Base-by-base conservation (phyloP, 2,113 vertebrate species). In the Hystrix brachyura region DNA sequence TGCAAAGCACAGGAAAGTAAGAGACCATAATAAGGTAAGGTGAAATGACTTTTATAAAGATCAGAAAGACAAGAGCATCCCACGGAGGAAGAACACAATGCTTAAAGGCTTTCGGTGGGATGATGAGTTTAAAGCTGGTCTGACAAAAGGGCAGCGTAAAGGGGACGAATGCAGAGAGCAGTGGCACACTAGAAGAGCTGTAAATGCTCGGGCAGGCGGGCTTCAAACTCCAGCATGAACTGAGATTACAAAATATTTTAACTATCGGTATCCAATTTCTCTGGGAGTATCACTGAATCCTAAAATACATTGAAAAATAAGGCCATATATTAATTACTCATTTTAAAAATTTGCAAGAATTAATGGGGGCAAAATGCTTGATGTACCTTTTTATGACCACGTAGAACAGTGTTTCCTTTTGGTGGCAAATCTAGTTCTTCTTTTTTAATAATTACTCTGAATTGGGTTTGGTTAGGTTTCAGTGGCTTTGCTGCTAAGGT, bases 391-490 rank as follows among this genome's bases (percentile, higher is more conserved):
- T 53, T 72, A 74, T 17, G 86, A 72, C 51, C n/a, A 23, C 10
- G 29, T 1, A 53, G 13, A 72, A 29, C 5, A 89, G 14, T n/a
- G 25, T 18, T 80, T 88, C 8, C 2, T 2, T 78, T 76, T 60
- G 13, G 32, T 87, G n/a, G 84, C 17, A 43, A 65, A 65, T 64
- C 43, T 5, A 62, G 57, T 89, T 87, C 79, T 57, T n/a, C 88
- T 55, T 43, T 90, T 32, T 91, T 90, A 98, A 86, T 76, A 97
- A 83, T 96, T 89, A 81, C 92, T 96, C 83, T 0, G 0, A 53
- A 46, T 8, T 8, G 62, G 71, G 79, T 87, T 65, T 59, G 72
- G n/a, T 67, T 84, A 25, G 38, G 87, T 93, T 79, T 91, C 46
- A 0, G 0, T 78, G 95, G 96, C 87, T 95, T 69, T 0, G 27